These are phyloP conservation scores for Neoseiulus cucumeris DNA, from an alignment of 1,140 invertebrate species.

Conservation along the genomic window DNA sequence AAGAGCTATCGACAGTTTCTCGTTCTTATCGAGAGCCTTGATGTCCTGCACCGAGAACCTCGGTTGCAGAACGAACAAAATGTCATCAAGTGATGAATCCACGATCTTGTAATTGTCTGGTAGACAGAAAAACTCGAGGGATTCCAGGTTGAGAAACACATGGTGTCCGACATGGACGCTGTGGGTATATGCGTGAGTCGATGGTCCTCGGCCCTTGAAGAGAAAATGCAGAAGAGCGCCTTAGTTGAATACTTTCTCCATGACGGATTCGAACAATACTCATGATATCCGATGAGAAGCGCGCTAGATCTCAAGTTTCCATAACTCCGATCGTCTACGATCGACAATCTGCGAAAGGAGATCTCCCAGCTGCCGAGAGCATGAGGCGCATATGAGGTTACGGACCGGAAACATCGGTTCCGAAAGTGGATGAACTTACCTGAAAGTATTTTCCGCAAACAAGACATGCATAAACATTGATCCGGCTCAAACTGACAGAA, in stretches of 20 bases:
- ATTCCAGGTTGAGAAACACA: constrained; percentile 91
- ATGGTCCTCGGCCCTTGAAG: constrained; percentile 66
- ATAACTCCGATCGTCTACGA: no score
- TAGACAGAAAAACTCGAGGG: constrained; percentile 93
- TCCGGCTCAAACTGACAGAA: constrained; percentile 87
- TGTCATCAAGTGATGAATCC: constrained; percentile 94
- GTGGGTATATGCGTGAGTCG: constrained; percentile 97
- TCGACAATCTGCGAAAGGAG: no score
- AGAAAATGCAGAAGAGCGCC: no score
- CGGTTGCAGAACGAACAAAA: constrained; percentile 89
- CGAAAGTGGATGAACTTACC: no score
- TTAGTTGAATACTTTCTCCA: no score
- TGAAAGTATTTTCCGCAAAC: constrained; percentile 99
- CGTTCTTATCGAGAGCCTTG: constrained; percentile 49
- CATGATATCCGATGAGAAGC: no score
- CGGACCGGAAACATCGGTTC: no score
- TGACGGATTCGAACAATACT: no score
- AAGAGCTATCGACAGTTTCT: constrained; percentile 77
- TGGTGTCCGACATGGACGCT: constrained; percentile 92
- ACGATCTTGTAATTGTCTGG: constrained; percentile 99
- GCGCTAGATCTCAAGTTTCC: no score
- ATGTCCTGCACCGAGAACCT: constrained; percentile 75
- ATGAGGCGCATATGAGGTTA: no score
- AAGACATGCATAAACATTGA: constrained; percentile 99
- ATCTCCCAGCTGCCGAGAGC: no score